Conservation (phyloP, 2,797 vertebrate genomes). For the Phrynocephalus vlangalii region DNA sequence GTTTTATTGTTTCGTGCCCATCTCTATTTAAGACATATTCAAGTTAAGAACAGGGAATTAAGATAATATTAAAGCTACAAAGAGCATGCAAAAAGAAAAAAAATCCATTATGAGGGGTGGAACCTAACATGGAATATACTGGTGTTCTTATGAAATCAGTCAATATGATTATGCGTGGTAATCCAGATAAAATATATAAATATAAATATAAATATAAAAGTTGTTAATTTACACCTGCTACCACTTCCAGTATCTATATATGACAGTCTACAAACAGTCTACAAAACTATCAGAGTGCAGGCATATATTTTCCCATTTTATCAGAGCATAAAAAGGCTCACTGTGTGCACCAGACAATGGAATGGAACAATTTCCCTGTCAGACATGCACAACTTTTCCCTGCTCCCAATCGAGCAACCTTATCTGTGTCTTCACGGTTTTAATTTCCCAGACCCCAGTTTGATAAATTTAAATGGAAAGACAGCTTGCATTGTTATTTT, state of each 20-base stretch:
- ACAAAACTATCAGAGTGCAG: background rate
- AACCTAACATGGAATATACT: too few species aligned
- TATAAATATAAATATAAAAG: too few species aligned
- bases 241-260: background rate
- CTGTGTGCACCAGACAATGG: background rate
- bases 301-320: background rate
- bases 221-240: background rate
- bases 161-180: too few species aligned
- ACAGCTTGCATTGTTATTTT: background rate
- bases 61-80: too few species aligned
- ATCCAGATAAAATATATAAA: too few species aligned
- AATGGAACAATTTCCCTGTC: background rate
- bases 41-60: too few species aligned
- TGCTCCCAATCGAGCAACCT: background rate
- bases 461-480: conserved; percentile 5
- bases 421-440: background rate
- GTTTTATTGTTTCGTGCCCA: too few species aligned
- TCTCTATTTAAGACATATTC: too few species aligned
- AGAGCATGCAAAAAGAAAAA: too few species aligned
- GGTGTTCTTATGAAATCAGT: too few species aligned
- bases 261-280: background rate
- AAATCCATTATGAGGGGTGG: too few species aligned
- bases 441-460: conserved; percentile 19
- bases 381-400: background rate
- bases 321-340: background rate